Conservation (phyloP, 2,113 vertebrate genomes). For the Salvator merianae region DNA sequence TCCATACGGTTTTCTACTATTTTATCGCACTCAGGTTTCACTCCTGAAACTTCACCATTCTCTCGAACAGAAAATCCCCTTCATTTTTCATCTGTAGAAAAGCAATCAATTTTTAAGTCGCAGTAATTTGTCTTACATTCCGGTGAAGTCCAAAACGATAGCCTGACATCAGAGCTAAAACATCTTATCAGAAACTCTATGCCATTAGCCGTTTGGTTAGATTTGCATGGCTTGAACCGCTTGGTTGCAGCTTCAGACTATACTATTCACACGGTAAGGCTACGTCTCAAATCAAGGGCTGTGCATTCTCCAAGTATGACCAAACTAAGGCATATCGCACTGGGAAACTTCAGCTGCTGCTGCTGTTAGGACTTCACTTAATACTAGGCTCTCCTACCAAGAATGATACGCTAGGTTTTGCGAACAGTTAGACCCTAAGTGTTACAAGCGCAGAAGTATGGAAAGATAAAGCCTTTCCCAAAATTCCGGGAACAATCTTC, state of each 20-base stretch:
- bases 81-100: too few species aligned
- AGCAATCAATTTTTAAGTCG: too few species aligned
- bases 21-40: too few species aligned
- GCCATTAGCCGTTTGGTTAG: background rate
- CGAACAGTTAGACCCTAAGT: background rate
- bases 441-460: background rate
- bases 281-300: background rate
- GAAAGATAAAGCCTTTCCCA: background rate
- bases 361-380: background rate
- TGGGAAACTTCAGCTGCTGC: too few species aligned
- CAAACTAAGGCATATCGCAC: background rate
- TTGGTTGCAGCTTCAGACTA: too few species aligned
- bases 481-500: constrained; percentile 3
- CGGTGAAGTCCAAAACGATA: background rate
- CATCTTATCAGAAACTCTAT: constrained; percentile 1
- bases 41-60: background rate
- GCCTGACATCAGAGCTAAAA: background rate
- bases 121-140: background rate
- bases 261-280: too few species aligned
- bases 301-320: background rate
- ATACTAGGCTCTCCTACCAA: background rate
- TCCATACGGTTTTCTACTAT: too few species aligned
- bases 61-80: too few species aligned
- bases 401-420: background rate
- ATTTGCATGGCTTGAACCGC: too few species aligned